These are phyloP conservation scores for Zoroaster sp. DNA, from an alignment of 53 echinoderm and acorn worm genomes.

Conservation along the genomic window DNA sequence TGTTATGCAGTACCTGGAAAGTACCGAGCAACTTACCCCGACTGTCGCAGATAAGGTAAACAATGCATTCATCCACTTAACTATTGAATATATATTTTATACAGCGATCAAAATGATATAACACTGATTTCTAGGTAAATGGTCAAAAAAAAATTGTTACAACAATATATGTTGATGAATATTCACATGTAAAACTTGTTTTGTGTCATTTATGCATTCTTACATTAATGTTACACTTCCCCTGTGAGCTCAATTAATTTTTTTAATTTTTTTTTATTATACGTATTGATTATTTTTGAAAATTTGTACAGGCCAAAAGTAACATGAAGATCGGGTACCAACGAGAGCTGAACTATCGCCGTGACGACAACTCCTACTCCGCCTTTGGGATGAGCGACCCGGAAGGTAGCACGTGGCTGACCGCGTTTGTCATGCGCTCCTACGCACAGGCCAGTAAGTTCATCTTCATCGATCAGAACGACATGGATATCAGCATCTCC, in stretches of 20 bases:
- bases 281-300: no score
- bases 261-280: no score
- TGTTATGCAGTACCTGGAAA: conserved; percentile 77
- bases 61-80: not conserved
- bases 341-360: conserved; percentile 87
- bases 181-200: no score
- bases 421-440: conserved; percentile 84
- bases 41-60: conserved; percentile 33
- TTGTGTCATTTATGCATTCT: no score
- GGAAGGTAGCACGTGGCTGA: conserved; percentile 82
- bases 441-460: conserved; percentile 75
- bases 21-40: conserved; percentile 68
- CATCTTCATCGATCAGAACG: conserved; percentile 72
- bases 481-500: conserved; percentile 66
- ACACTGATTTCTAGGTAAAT: no score
- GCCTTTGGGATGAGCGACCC: conserved; percentile 77
- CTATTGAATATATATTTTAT: no score
- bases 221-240: no score
- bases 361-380: conserved; percentile 79
- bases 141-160: no score
- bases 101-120: no score
- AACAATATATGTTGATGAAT: no score
- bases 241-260: no score
- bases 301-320: conserved; percentile 31
- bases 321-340: conserved; percentile 91